Evolutionary conservation across 2,888 invertebrate genomes (phyloP).

Genomic region (Alloscopus bannaensis): DNA sequence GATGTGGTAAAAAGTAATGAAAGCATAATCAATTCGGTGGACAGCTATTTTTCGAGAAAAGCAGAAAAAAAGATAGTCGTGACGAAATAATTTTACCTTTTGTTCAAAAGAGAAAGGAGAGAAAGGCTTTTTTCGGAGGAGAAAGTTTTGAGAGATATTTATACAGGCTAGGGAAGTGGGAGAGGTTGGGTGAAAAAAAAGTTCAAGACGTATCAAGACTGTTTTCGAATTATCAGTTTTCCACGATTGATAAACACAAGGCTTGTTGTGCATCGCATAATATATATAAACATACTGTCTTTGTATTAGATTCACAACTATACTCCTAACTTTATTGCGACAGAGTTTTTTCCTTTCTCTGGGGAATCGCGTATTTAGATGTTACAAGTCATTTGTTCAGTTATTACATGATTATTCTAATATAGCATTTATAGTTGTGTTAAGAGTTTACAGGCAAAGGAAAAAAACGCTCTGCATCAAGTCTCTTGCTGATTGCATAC

Average conservation of each 20-base stretch:
- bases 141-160: neutral
- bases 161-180: neutral
- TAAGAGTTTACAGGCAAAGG: too few species aligned
- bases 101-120: slow-evolving; percentile 15
- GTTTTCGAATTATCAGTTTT: slow-evolving; percentile 63
- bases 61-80: too few species aligned
- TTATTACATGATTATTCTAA: too few species aligned
- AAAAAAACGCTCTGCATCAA: too few species aligned
- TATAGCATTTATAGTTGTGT: slow-evolving; percentile 59
- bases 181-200: slow-evolving; percentile 22
- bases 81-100: too few species aligned
- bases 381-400: slow-evolving; percentile 45
- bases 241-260: slow-evolving; percentile 59
- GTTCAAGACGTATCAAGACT: slow-evolving; percentile 64
- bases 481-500: too few species aligned
- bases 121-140: slow-evolving; percentile 4
- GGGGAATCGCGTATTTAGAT: slow-evolving; percentile 12
- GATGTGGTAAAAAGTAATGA: neutral
- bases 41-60: too few species aligned
- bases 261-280: slow-evolving; percentile 54
- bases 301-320: slow-evolving; percentile 11
- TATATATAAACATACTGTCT: neutral
- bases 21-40: slow-evolving; percentile 23
- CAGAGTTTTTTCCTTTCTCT: slow-evolving; percentile 24
- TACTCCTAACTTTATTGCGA: too few species aligned